Conservation (phyloP, 2,797 vertebrate genomes). For the Phataginus tricuspis region DNA sequence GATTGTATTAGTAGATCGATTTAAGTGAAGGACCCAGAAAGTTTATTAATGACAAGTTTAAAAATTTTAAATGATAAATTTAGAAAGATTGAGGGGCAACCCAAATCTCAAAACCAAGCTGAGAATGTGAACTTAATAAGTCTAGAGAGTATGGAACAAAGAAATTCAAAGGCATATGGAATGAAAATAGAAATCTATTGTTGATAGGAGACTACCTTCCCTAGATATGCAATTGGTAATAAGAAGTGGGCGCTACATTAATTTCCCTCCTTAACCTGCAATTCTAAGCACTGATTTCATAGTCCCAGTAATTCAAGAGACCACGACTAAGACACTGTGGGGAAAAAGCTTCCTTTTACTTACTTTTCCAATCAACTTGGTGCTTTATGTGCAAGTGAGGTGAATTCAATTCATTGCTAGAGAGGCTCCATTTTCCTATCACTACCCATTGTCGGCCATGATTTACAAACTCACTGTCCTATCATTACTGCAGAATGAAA, state of each 20-base stretch:
- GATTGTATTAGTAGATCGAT: accelerated
- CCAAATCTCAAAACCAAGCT: not conserved
- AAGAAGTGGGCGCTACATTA: not conserved
- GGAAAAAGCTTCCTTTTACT: not conserved
- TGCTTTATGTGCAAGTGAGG: not conserved
- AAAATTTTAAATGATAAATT: not conserved
- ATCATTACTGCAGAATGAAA: not conserved
- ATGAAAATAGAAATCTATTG: not conserved
- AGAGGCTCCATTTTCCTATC: not conserved
- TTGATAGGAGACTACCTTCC: not conserved
- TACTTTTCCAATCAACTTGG: not conserved
- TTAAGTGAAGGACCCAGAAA: not conserved
- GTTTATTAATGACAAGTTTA: not conserved
- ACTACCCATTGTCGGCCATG: not conserved
- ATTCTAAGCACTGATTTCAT: not conserved
- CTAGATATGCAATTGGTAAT: not conserved
- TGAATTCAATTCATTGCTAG: not conserved
- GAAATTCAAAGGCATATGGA: not conserved
- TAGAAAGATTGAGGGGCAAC: not conserved
- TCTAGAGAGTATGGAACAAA: not conserved
- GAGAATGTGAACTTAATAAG: not conserved
- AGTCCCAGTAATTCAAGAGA: not conserved
- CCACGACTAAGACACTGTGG: not conserved
- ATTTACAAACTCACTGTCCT: not conserved
- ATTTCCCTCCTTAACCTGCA: not conserved